Percentiles rank a stretch among this genome's conserved stretches.
phyloP scores from a whole-genome alignment of 1,140 invertebrate species.

The Zaprionus capensis region DNA sequence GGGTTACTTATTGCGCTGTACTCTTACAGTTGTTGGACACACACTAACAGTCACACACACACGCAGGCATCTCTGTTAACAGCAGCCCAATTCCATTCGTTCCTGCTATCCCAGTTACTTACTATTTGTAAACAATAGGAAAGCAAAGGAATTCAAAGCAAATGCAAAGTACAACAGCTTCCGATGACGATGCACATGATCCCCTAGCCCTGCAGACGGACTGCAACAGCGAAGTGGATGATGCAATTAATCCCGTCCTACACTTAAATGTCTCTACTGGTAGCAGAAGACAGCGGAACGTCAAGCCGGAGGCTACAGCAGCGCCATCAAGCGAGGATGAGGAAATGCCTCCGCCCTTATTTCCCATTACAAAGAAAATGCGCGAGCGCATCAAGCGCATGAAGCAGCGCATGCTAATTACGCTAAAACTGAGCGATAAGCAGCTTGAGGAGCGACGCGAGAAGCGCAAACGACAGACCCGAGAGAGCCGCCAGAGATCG shows the following conservation, averaged over 20 bases:
- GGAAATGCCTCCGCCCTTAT: background rate
- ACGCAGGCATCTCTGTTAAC: background rate
- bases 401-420: conserved; percentile 35
- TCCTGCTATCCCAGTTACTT: background rate
- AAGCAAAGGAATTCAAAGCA: background rate
- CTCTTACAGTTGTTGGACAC: too few relatives aligned
- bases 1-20: background rate
- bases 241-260: background rate
- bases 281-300: background rate
- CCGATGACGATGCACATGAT: background rate
- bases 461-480: conserved; percentile 18
- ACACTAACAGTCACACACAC: background rate
- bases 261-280: background rate
- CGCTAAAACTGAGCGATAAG: conserved; percentile 6
- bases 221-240: background rate
- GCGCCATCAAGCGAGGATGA: background rate
- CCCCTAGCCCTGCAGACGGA: conserved; percentile 25
- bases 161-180: conserved; percentile 13
- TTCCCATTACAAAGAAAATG: conserved; percentile 31
- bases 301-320: background rate
- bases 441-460: conserved; percentile 1
- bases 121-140: background rate
- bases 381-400: conserved; percentile 19
- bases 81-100: conserved; percentile 24
- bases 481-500: conserved; percentile 19